A percentile compares a stretch with the other conserved stretches of the same genome.
These are phyloP conservation scores for Salarias fasciatus DNA, from an alignment of 2,797 vertebrate genomes.

Conservation along the genomic window DNA sequence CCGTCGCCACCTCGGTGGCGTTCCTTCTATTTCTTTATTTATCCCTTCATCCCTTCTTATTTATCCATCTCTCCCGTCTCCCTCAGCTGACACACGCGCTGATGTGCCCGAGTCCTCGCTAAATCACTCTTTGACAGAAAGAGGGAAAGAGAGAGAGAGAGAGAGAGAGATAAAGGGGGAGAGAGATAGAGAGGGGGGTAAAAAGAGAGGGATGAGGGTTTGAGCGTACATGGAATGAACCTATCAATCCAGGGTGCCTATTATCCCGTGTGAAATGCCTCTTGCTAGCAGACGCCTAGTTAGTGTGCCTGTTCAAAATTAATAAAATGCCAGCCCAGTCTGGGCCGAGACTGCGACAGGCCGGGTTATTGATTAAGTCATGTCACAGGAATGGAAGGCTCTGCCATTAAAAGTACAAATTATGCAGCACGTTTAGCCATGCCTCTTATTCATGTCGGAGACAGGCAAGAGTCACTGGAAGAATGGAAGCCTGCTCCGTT, in stretches of 20 bases:
- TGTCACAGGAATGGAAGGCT: constrained; percentile 86
- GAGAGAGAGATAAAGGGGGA: constrained; percentile 67
- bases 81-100: constrained; percentile 51
- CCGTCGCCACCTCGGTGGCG: constrained; percentile 52
- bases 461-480: constrained; percentile 72
- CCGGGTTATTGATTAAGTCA: constrained; percentile 87
- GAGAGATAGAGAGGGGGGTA: constrained; percentile 60
- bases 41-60: constrained; percentile 59
- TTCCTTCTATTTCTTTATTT: constrained; percentile 61
- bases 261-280: constrained; percentile 84
- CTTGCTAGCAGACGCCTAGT: constrained; percentile 84
- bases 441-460: constrained; percentile 81
- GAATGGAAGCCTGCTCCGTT: constrained; percentile 69
- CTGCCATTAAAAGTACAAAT: constrained; percentile 89
- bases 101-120: constrained; percentile 68
- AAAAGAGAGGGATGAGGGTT: constrained; percentile 78
- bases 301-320: constrained; percentile 87
- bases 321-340: constrained; percentile 83
- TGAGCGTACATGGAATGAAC: constrained; percentile 84
- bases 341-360: constrained; percentile 75
- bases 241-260: constrained; percentile 86
- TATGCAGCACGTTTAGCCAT: constrained; percentile 83
- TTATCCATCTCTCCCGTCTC: constrained; percentile 68
- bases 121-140: constrained; percentile 83
- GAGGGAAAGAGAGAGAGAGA: constrained; percentile 69